Conservation (phyloP, 2,113 vertebrate species). For the Cichladusa arquata region DNA sequence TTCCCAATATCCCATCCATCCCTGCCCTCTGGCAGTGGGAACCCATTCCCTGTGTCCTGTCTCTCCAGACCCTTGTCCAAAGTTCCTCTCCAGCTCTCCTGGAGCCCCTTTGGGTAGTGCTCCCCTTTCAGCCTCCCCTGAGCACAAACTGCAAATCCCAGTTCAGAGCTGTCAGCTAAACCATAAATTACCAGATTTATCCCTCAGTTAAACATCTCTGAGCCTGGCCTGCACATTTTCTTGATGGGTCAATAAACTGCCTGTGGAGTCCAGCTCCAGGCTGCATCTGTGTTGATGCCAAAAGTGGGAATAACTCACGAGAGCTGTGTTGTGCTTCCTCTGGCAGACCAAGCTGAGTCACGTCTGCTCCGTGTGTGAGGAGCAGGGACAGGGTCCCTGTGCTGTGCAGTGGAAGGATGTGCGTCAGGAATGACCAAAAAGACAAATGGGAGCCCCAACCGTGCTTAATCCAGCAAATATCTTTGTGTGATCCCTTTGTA, state of each 20-base stretch:
- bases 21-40: not conserved
- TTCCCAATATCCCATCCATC: rapidly evolving
- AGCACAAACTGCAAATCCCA: not conserved
- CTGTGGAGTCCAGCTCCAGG: not conserved
- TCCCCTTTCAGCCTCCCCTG: not conserved
- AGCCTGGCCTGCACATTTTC: not conserved
- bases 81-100: not conserved
- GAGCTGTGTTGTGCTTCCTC: not conserved
- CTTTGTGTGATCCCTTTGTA: not conserved
- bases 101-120: not conserved
- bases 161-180: not conserved
- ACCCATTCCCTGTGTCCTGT: not conserved
- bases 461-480: not conserved
- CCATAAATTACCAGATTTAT: conserved; percentile 25
- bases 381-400: not conserved
- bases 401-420: not conserved
- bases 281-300: not conserved
- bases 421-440: not conserved
- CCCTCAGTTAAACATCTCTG: not conserved
- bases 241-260: not conserved
- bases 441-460: not conserved
- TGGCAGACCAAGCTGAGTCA: not conserved
- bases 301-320: not conserved
- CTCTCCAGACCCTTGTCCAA: not conserved
- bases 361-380: not conserved